Evolutionary conservation across 2,797 vertebrate species (phyloP).

Genomic region (Lates japonicus): DNA sequence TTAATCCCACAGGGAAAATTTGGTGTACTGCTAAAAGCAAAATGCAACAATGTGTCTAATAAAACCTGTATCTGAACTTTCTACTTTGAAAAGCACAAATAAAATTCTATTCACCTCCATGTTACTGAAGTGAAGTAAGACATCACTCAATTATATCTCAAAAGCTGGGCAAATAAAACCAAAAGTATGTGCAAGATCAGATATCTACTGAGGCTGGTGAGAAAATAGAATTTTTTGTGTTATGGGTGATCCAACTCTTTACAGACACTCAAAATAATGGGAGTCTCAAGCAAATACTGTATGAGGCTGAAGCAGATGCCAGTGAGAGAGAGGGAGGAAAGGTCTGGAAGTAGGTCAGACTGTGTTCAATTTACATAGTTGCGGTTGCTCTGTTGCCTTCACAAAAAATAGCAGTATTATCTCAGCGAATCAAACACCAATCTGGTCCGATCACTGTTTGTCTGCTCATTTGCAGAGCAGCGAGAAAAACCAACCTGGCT

Average conservation of each 20-base stretch:
- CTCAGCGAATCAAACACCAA: conserved; percentile 51
- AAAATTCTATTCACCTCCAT: neutral
- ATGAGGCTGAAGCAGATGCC: neutral
- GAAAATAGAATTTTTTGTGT: neutral
- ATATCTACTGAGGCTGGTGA: neutral
- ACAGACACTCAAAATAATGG: neutral
- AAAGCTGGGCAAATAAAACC: neutral
- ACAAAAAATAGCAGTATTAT: conserved; percentile 44
- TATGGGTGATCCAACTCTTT: neutral
- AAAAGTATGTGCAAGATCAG: neutral
- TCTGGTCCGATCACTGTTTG: conserved; percentile 42
- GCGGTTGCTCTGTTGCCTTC: conserved; percentile 9
- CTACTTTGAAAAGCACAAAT: conserved; percentile 3
- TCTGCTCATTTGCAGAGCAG: conserved; percentile 39
- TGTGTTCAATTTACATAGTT: conserved; percentile 18
- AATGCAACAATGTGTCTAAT: no score
- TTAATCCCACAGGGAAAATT: no score
- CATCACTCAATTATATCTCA: neutral
- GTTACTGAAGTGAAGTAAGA: neutral
- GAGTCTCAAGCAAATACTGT: neutral
- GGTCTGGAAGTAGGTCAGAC: neutral
- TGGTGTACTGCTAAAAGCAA: no score
- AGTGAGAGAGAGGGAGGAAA: neutral
- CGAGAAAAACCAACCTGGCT: conserved; percentile 34
- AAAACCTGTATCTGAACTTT: no score